Conservation (phyloP, 2,888 invertebrate genomes). For the Alitta virens region DNA sequence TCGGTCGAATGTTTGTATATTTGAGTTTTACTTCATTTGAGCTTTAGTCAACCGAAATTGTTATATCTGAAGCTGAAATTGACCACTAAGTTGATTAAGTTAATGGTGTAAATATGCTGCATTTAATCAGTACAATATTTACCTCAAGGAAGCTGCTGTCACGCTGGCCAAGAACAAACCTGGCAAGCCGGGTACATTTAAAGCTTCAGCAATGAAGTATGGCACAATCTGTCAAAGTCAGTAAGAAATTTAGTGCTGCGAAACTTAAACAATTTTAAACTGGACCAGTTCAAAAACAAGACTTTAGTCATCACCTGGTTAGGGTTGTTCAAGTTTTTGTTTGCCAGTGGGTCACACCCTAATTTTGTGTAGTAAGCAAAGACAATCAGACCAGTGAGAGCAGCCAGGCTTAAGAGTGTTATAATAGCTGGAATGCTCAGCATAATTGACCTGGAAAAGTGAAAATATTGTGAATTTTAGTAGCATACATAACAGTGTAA, state of each 20-base stretch:
- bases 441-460: constrained; percentile 30
- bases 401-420: constrained; percentile 29
- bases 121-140: neutral
- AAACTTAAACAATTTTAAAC: no score
- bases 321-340: no score
- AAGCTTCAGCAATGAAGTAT: constrained; percentile 32
- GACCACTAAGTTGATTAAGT: neutral
- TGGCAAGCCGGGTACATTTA: constrained; percentile 33
- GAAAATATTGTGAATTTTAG: no score
- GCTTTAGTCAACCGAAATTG: neutral
- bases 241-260: no score
- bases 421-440: constrained; percentile 33
- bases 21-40: no score
- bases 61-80: neutral
- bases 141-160: constrained; percentile 37
- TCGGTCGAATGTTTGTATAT: no score
- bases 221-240: constrained; percentile 31
- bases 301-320: no score
- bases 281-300: no score
- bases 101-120: neutral
- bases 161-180: constrained; percentile 35
- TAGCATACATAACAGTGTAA: no score
- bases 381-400: constrained; percentile 38
- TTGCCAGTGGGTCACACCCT: no score
- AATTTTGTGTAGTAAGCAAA: constrained; percentile 34